Evolutionary conservation across 1,140 invertebrate genomes (phyloP).

Genomic region (Galleria mellonella): DNA sequence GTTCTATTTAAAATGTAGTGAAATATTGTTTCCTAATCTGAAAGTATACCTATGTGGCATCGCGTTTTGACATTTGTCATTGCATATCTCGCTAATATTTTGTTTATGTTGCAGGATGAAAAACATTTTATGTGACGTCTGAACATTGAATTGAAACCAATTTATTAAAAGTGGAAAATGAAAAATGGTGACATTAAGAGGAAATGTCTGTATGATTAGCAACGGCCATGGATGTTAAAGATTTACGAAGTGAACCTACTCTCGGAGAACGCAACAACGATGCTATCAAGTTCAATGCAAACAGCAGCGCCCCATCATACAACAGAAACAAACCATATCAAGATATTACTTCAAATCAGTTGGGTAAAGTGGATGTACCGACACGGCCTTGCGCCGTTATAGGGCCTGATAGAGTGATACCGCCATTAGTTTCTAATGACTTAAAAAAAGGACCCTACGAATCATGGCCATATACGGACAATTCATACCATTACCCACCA

Average conservation of each 20-base stretch:
- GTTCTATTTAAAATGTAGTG: constrained; percentile 10
- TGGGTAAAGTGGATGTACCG: constrained; percentile 52
- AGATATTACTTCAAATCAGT: constrained; percentile 46
- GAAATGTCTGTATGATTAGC: neutral
- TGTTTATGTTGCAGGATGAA: constrained; percentile 69
- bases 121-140: constrained; percentile 19
- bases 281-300: constrained; percentile 48
- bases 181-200: constrained; percentile 33
- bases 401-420: constrained; percentile 57
- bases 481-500: constrained; percentile 37
- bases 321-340: constrained; percentile 51
- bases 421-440: constrained; percentile 32
- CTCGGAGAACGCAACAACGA: constrained; percentile 43
- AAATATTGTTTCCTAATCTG: constrained; percentile 1
- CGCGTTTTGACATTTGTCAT: constrained; percentile 70
- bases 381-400: constrained; percentile 68
- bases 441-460: constrained; percentile 47
- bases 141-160: constrained; percentile 9
- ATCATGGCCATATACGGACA: constrained; percentile 43
- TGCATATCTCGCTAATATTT: constrained; percentile 39
- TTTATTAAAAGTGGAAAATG: constrained; percentile 1
- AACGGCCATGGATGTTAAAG: constrained; percentile 61
- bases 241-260: constrained; percentile 44
- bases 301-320: constrained; percentile 30
- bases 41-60: constrained; percentile 63